Base-by-base conservation (phyloP, 35 echinoderm and acorn worm species). In the Apostichopus californicus region DNA sequence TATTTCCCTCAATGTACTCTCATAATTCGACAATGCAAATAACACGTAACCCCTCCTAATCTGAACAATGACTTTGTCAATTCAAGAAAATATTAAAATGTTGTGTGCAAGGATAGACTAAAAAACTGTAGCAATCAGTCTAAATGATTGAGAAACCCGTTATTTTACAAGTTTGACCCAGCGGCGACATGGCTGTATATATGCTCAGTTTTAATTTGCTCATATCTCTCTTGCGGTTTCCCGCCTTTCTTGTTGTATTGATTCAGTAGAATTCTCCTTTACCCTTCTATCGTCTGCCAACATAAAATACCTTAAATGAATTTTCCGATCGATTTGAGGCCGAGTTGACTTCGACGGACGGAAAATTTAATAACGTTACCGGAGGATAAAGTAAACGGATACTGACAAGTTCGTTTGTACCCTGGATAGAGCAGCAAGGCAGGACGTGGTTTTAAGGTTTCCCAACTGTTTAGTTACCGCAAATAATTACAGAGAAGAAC, bases 351-450 rank as follows among this genome's bases (percentile, higher is more conserved):
- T 85, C 81, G 81, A 85, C 81, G 52, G 55, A 85, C 55, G 81
- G 81, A 85, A 85, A 85, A 85, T 85, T 85, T 85, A 85, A 85
- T 85, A 85, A 85, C 81, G 81, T 85, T 85, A 85, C 81, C 55
- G 81, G 55, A 85, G 81, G 81, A 85, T 85, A 85, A 85, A 85
- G 81, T 59, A 85, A 85, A 85, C 56, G 81, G 81, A 85, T 85
- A 85, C 81, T 85, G 81, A 55, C 81, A 85, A 58, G 11, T 85
- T 85, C 54, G 55, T 56, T 15, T 20, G 15, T n/a, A 85, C 81
- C 81, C 81, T 85, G 81, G 81, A 85, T 85, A 85, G 10, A 13
- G 15, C 81, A n/a, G 81, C 81, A 59, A 59, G 57, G n/a, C 55
- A 54, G 11, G 20, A 9, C n/a, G 13, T 81, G 78, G 52, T 75